Evolutionary conservation across 2,888 invertebrate species (phyloP), one percentile per base, ranked within the genome.

Genomic region (Synanthedon andrenaeformis): DNA sequence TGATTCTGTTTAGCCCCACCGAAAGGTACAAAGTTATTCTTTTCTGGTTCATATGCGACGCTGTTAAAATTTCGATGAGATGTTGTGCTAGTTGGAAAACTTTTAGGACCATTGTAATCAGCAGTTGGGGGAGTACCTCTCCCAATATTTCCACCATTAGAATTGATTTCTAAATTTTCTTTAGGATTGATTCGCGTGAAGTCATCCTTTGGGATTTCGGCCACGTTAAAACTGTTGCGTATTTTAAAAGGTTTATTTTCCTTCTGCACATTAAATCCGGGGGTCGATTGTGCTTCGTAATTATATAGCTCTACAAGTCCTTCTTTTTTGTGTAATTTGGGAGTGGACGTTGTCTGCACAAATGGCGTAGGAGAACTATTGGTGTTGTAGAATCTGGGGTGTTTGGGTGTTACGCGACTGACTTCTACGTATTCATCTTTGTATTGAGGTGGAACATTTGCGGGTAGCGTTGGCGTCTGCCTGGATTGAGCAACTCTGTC

Each of bases 381-480:
- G 53, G 68, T 76, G 0, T 72, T 67, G 60, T 72, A 79, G 59
- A 69, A 79, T 58, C 72, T 71, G 55, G 66, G 78, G 49, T 72
- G 75, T 62, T 85, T 86, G 4, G 86, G 82, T 6, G 80, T 80
- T 8, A 84, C 83, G 58, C 83, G 74, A 52, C 76, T 77, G 6
- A 87, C 86, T 76, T 87, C 87, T 3, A 87, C 86, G 57, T 87
- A 87, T 64, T 87, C 87, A 17, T 86, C 78, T 65, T 79, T 78
- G 61, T 72, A 78, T 62, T 82, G 77, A 59, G 79, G 82, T 63
- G 85, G 84, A 23, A 85, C 70, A 57, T 72, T 76, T 3, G 77
- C 73, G 51, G 76, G 62, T 11, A 63, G 59, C 13, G 62, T 60
- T 8, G 62, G 58, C 57, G 59, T 63, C 58, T 70, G 72, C 58